phyloP scores from a whole-genome alignment of 2,797 vertebrate genomes.

The Myotis myotis region DNA sequence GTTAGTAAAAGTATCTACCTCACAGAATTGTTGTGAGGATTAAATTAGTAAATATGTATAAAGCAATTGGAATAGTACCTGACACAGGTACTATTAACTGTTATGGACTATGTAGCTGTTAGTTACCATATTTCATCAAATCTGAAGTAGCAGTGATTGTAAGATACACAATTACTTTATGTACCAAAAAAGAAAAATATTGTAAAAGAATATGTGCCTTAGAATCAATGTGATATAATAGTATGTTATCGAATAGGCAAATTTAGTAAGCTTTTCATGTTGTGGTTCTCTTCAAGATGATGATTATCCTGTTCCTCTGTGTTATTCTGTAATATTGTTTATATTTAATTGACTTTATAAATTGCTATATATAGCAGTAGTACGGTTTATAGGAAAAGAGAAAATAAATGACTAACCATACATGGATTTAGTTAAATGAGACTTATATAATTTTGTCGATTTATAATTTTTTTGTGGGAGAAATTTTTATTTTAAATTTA shows the following conservation, averaged over 20 bases:
- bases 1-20: neutral
- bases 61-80: neutral
- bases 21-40: neutral
- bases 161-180: neutral
- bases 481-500: constrained; percentile 7
- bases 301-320: neutral
- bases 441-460: neutral
- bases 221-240: neutral
- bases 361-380: neutral
- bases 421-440: neutral
- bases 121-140: neutral
- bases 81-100: neutral
- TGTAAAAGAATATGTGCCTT: neutral
- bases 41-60: neutral
- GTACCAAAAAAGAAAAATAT: neutral
- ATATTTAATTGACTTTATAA: constrained; percentile 27
- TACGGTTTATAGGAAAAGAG: neutral
- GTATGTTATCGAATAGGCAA: neutral
- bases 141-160: neutral
- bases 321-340: neutral
- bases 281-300: neutral
- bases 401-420: neutral
- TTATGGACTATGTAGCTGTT: neutral
- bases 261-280: constrained; percentile 2
- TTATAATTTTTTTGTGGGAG: neutral